A percentile compares a stretch with the other conserved stretches of the same genome.
Conservation (phyloP, 1,140 invertebrate species). For the Phocides pigmalion region DNA sequence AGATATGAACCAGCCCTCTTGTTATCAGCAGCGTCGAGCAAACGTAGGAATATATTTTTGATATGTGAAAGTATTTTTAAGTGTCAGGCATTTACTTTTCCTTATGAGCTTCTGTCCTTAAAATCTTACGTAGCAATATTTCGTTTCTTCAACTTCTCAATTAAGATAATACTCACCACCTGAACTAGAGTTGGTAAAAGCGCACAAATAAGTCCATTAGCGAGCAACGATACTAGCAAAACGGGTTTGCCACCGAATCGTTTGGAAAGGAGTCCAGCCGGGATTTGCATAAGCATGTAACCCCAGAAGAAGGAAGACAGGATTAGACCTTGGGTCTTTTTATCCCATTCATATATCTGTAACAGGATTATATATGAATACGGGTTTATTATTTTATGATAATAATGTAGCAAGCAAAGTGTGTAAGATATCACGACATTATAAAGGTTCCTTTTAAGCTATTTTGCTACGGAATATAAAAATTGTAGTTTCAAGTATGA, state of each 20-base stretch:
- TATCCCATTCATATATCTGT: constrained; percentile 68
- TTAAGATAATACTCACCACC: constrained; percentile 51
- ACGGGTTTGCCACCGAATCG: constrained; percentile 85
- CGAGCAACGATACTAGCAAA: constrained; percentile 73
- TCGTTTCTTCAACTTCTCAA: constrained; percentile 2
- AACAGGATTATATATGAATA: constrained; percentile 31
- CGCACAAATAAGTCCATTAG: constrained; percentile 81
- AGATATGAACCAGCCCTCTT: no score
- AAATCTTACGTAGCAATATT: neutral
- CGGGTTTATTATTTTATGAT: neutral
- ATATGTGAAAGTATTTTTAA: no score
- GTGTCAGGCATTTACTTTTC: no score
- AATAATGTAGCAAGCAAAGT: no score
- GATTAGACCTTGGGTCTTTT: constrained; percentile 78
- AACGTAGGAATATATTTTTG: no score
- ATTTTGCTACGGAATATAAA: no score
- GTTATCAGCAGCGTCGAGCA: no score
- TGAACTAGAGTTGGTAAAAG: constrained; percentile 63
- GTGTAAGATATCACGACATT: no score
- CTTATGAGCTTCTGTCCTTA: no score
- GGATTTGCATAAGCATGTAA: constrained; percentile 85
- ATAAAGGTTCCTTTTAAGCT: no score
- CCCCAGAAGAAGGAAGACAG: constrained; percentile 86
- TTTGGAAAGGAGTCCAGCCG: constrained; percentile 84
- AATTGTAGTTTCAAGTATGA: no score